Percentiles rank a stretch among this genome's conserved stretches.
phyloP scores from a whole-genome alignment of 2,888 invertebrate species.

The Phrixothrix hirtus region DNA sequence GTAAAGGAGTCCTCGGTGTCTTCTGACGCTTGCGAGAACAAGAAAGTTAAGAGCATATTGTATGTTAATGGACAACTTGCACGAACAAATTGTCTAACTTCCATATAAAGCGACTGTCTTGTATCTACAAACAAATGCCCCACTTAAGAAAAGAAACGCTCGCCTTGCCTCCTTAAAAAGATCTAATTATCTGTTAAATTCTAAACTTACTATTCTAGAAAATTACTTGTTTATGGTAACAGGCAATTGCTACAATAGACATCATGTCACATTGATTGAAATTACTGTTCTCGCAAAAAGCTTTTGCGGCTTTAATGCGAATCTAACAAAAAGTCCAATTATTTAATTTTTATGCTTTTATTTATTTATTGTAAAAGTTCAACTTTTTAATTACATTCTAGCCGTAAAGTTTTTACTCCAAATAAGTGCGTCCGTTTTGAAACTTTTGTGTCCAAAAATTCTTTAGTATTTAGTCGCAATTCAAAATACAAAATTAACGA shows the following conservation, averaged over 20 bases:
- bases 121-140: constrained; percentile 19
- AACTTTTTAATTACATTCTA: too few species aligned
- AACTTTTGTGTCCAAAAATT: too few species aligned
- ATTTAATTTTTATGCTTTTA: too few species aligned
- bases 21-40: constrained; percentile 16
- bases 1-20: constrained; percentile 12
- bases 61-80: constrained; percentile 29
- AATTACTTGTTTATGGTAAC: constrained; percentile 2
- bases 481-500: too few species aligned
- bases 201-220: constrained; percentile 7
- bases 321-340: background rate
- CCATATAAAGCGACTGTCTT: constrained; percentile 24
- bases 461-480: too few species aligned
- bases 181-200: constrained; percentile 24
- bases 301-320: background rate
- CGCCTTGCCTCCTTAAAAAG: constrained; percentile 16
- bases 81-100: constrained; percentile 29
- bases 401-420: too few species aligned
- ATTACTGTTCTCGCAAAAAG: background rate
- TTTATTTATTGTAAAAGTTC: too few species aligned
- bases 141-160: constrained; percentile 16
- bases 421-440: too few species aligned
- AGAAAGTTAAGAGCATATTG: constrained; percentile 28
- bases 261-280: background rate
- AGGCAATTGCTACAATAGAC: constrained; percentile 1